Conservation (phyloP, 1,140 invertebrate species). For the Hirudo medicinalis region DNA sequence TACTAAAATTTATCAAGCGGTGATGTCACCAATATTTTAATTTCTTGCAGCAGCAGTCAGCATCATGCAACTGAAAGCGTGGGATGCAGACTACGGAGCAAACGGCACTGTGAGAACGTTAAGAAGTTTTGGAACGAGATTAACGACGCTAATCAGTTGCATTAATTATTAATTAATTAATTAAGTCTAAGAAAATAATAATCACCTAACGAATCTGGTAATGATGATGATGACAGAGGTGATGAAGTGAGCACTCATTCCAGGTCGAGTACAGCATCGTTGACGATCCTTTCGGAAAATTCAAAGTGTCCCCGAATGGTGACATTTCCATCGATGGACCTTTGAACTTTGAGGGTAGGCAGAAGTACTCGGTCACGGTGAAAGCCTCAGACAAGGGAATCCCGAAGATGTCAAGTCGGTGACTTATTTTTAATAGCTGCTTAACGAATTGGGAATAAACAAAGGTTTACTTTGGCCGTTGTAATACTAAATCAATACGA, state of each 20-base stretch:
- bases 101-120: conserved; percentile 17
- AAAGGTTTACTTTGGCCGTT: too few species aligned
- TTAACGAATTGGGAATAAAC: too few species aligned
- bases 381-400: conserved; percentile 16
- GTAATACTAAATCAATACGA: too few species aligned
- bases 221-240: too few species aligned
- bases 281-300: neutral
- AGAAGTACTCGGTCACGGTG: conserved; percentile 16
- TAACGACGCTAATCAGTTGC: neutral
- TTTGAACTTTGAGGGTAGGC: conserved; percentile 9
- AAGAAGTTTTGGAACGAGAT: neutral
- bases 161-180: neutral
- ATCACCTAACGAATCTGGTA: too few species aligned
- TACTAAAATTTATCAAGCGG: too few species aligned
- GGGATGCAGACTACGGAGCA: conserved; percentile 13
- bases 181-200: neutral
- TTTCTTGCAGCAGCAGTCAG: neutral
- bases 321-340: neutral
- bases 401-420: too few species aligned
- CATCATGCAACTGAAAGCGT: conserved; percentile 19
- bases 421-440: too few species aligned
- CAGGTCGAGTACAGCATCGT: neutral
- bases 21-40: neutral
- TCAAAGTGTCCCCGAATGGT: neutral
- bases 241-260: neutral